These are phyloP conservation scores for Atta colombica DNA, from an alignment of 1,140 invertebrate species.

Conservation along the genomic window DNA sequence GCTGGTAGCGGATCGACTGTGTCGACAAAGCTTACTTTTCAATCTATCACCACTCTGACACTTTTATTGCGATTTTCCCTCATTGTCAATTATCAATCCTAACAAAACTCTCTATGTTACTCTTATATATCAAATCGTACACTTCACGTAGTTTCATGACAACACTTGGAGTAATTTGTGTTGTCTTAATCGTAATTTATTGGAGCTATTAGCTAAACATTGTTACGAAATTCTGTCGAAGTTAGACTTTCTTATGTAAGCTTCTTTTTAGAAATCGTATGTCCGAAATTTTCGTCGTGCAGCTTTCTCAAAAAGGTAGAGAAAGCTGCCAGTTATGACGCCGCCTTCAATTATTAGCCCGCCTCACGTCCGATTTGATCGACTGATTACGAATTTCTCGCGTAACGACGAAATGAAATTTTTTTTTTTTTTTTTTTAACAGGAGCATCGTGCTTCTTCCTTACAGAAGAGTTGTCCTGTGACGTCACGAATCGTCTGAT, in stretches of 20 bases:
- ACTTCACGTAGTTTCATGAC: no score
- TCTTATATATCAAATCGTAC: not conserved
- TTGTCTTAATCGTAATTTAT: slow-evolving; percentile 1
- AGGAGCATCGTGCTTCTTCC: not conserved
- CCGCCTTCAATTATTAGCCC: slow-evolving; percentile 40
- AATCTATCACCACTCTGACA: not conserved
- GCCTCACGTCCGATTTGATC: slow-evolving; percentile 6
- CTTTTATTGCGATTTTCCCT: not conserved
- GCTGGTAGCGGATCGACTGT: slow-evolving; percentile 8
- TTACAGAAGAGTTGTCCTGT: not conserved
- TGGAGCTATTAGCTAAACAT: not conserved
- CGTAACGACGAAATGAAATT: not conserved
- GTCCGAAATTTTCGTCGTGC: slow-evolving; percentile 28
- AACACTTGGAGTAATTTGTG: not conserved
- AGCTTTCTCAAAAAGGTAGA: slow-evolving; percentile 53
- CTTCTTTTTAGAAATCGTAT: slow-evolving; percentile 51
- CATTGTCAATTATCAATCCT: not conserved
- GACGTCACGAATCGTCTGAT: slow-evolving; percentile 62
- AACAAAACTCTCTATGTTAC: no score
- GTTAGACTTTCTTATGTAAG: slow-evolving; percentile 12
- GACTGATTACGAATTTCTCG: slow-evolving; percentile 23
- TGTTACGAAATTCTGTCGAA: slow-evolving; percentile 19
- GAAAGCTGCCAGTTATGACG: slow-evolving; percentile 65
- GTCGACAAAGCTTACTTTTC: slow-evolving; percentile 61
- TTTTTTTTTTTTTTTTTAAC: no score